phyloP scores from a whole-genome alignment of 2,888 invertebrate species.

The Aleiodes alternator region DNA sequence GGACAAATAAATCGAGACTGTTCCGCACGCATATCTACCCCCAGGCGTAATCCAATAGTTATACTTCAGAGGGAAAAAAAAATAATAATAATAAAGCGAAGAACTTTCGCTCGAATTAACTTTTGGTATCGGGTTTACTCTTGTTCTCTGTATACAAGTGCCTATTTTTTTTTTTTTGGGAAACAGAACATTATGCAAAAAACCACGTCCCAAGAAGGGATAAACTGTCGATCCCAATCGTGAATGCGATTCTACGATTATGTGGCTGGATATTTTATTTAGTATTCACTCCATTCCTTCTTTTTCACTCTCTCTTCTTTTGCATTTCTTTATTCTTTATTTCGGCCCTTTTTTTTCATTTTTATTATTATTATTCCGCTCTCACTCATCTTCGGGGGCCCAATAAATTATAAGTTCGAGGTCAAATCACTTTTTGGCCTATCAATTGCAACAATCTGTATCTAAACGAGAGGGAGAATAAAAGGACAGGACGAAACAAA shows the following conservation, averaged over 20 bases:
- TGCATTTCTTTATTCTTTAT: slow-evolving; percentile 8
- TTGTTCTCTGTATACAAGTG: slow-evolving; percentile 31
- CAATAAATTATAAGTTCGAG: slow-evolving; percentile 30
- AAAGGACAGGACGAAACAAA: not conserved
- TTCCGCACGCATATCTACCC: slow-evolving; percentile 51
- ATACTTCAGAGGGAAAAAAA: slow-evolving; percentile 17
- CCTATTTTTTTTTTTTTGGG: not conserved
- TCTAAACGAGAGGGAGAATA: not conserved
- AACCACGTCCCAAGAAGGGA: slow-evolving; percentile 41
- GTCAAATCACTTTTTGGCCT: slow-evolving; percentile 23
- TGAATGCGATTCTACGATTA: slow-evolving; percentile 47
- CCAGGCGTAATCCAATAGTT: slow-evolving; percentile 62
- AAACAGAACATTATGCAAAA: slow-evolving; percentile 47
- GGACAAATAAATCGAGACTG: slow-evolving; percentile 49
- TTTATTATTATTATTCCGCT: not conserved
- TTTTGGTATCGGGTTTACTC: slow-evolving; percentile 50
- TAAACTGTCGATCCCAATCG: slow-evolving; percentile 45
- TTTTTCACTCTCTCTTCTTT: slow-evolving; percentile 1
- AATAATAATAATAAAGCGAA: slow-evolving; percentile 43
- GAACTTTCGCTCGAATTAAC: slow-evolving; percentile 55
- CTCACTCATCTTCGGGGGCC: not conserved
- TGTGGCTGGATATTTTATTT: slow-evolving; percentile 32
- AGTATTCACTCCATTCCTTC: slow-evolving; percentile 15
- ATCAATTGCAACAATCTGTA: slow-evolving; percentile 26
- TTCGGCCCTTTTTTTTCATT: not conserved